phyloP scores from a whole-genome alignment of 2,113 vertebrate genomes.

The Gasterosteus nipponicus region DNA sequence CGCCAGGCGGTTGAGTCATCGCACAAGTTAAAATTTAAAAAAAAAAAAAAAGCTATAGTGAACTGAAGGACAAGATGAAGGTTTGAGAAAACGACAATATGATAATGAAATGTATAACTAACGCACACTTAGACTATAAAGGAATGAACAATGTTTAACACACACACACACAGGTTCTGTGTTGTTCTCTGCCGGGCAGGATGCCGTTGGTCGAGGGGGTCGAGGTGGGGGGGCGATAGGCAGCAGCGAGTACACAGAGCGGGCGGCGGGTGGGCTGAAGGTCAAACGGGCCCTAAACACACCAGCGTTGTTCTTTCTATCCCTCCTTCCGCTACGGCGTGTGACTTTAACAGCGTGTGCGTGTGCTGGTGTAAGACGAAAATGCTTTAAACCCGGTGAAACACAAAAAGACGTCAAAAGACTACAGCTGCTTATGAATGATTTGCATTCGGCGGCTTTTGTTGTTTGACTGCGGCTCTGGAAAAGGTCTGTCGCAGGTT shows the following conservation, averaged over 20 bases:
- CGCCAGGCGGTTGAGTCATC: too few relatives aligned
- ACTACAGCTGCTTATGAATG: not conserved
- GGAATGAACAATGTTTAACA: slow-evolving; percentile 35
- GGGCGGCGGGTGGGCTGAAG: slow-evolving; percentile 68
- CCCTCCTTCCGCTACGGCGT: not conserved
- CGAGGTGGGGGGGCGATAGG: slow-evolving; percentile 41
- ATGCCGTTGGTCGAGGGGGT: slow-evolving; percentile 36
- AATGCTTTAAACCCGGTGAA: not conserved
- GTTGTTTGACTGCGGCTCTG: slow-evolving; percentile 28
- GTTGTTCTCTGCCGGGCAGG: slow-evolving; percentile 53
- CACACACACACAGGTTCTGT: slow-evolving; percentile 35
- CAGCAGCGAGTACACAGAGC: slow-evolving; percentile 39
- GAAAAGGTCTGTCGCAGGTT: slow-evolving; percentile 36
- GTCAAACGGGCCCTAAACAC: slow-evolving; percentile 61
- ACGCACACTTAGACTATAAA: slow-evolving; percentile 7
- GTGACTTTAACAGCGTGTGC: slow-evolving; percentile 20
- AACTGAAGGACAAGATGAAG: not conserved
- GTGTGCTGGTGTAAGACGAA: not conserved
- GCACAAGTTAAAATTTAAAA: not conserved
- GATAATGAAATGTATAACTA: not conserved
- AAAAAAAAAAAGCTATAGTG: not conserved
- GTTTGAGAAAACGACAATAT: not conserved
- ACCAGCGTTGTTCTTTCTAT: slow-evolving; percentile 40
- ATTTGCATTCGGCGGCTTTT: slow-evolving; percentile 18
- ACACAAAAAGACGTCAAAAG: not conserved